These are phyloP conservation scores for Lytechinus variegatus DNA, from an alignment of 35 echinoderm and acorn worm species.

Conservation along the genomic window DNA sequence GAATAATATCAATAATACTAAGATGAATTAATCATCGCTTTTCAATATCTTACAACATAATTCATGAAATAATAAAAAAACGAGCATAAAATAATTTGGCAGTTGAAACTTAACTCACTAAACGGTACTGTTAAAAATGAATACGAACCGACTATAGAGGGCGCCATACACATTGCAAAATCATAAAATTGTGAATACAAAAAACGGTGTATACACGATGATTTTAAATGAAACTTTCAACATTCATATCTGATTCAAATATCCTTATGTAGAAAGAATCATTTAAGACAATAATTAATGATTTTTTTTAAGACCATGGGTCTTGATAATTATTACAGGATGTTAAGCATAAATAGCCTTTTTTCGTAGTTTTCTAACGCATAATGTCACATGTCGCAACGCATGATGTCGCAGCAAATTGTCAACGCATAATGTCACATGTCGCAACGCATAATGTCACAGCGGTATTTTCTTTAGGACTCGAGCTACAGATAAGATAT, in stretches of 20 bases:
- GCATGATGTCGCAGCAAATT: too few relatives aligned
- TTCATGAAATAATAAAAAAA: background rate
- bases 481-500: too few relatives aligned
- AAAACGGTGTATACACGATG: background rate
- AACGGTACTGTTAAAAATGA: slow-evolving; percentile 18
- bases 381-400: too few relatives aligned
- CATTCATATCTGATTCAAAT: background rate
- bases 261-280: background rate
- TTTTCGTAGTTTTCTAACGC: too few relatives aligned
- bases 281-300: background rate
- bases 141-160: background rate
- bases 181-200: background rate
- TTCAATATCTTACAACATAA: slow-evolving; percentile 30
- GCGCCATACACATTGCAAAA: background rate
- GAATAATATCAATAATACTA: slow-evolving; percentile 54
- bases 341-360: background rate
- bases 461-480: too few relatives aligned
- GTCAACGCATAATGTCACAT: too few relatives aligned
- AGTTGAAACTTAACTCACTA: background rate
- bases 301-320: background rate
- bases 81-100: slow-evolving; percentile 2
- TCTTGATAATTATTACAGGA: too few relatives aligned
- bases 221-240: background rate
- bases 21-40: background rate
- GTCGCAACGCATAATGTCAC: too few relatives aligned